Conservation (phyloP, 2,113 vertebrate genomes). For the Chlorocebus sabaeus region DNA sequence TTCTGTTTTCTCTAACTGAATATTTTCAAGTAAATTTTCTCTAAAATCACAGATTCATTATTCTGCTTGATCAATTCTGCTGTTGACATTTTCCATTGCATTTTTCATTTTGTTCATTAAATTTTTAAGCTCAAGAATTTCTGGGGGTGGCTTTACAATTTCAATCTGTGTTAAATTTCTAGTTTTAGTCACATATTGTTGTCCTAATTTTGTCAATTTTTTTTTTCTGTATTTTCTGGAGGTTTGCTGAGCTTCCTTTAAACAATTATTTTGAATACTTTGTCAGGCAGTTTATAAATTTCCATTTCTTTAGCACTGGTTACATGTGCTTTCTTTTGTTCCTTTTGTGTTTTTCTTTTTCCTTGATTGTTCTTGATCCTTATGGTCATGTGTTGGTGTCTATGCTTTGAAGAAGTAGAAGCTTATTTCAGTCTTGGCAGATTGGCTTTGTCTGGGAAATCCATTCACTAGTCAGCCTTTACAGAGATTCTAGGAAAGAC, state of each 20-base stretch:
- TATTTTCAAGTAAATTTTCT: neutral
- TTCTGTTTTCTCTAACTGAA: neutral
- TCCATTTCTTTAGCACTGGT: neutral
- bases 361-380: neutral
- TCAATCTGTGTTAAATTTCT: neutral
- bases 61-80: neutral
- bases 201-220: neutral
- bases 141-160: neutral
- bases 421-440: neutral
- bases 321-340: neutral
- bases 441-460: neutral
- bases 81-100: neutral
- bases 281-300: neutral
- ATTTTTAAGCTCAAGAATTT: neutral
- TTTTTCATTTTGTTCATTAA: neutral
- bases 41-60: neutral
- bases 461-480: neutral
- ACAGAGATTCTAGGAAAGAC: neutral
- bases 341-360: neutral
- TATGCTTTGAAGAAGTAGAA: neutral
- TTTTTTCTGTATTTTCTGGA: neutral
- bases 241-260: neutral
- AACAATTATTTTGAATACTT: neutral
- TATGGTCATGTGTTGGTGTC: neutral
- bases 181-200: neutral